Percentiles rank a stretch among this genome's conserved stretches.
Evolutionary conservation across 2,888 invertebrate genomes (phyloP).

Genomic region (Ethmia dodecea): DNA sequence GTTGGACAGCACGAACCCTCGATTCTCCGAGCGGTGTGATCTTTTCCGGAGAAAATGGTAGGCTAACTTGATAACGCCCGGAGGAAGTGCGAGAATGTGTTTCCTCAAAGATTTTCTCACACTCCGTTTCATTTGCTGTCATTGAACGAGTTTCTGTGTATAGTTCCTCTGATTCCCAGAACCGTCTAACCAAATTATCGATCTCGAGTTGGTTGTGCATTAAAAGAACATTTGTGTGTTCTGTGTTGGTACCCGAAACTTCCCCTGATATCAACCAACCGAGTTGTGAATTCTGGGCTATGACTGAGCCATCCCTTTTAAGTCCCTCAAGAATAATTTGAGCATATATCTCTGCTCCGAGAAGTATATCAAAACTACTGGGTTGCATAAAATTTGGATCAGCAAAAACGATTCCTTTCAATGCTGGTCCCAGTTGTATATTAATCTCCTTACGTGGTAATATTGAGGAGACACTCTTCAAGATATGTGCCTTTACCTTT

Average conservation of each 20-base stretch:
- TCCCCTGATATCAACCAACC: slow-evolving; percentile 21
- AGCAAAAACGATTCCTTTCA: slow-evolving; percentile 14
- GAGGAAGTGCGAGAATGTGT: background rate
- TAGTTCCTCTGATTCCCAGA: background rate
- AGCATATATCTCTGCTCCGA: slow-evolving; percentile 20
- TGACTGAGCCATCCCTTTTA: slow-evolving; percentile 19
- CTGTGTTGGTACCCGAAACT: slow-evolving; percentile 4
- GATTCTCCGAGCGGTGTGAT: background rate
- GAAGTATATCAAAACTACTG: slow-evolving; percentile 21
- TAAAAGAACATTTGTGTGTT: background rate
- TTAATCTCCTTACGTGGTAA: background rate
- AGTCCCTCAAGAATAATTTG: slow-evolving; percentile 15
- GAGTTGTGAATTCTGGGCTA: slow-evolving; percentile 20
- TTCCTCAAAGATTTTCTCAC: background rate
- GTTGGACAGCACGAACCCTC: background rate
- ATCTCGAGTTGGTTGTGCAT: background rate
- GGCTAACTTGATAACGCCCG: background rate
- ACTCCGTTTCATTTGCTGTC: background rate
- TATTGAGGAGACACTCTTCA: background rate
- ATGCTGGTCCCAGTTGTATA: background rate
- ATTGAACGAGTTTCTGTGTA: background rate
- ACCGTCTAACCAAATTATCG: background rate
- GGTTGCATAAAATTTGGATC: slow-evolving; percentile 18
- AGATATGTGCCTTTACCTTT: background rate
- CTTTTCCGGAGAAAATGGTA: background rate